Conservation (phyloP, 2,888 invertebrate genomes). For the Drosophila setosimentum region DNA sequence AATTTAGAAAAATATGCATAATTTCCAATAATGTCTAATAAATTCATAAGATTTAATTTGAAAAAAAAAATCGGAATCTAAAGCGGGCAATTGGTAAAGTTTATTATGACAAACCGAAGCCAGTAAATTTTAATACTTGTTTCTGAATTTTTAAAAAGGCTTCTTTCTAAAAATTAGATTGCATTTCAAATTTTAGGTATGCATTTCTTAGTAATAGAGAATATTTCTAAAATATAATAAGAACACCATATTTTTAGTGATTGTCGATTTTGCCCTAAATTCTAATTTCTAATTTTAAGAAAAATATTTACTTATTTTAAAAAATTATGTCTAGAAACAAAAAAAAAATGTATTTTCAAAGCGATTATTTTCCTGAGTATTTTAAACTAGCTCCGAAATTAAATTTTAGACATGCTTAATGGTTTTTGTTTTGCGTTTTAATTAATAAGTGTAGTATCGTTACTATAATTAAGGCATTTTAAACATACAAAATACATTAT, state of each 20-base stretch:
- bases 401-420: constrained; percentile 5
- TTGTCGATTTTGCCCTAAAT: background rate
- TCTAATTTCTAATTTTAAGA: constrained; percentile 1
- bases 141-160: background rate
- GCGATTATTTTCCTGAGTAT: background rate
- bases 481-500: constrained; percentile 54
- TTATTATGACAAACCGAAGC: no score
- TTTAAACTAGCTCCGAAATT: background rate
- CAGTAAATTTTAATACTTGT: no score
- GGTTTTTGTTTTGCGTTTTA: constrained; percentile 46
- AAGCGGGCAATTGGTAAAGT: no score
- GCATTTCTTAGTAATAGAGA: background rate
- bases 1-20: background rate
- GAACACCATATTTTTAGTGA: background rate
- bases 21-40: background rate
- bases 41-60: background rate
- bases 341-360: background rate
- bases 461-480: constrained; percentile 52
- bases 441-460: constrained; percentile 46
- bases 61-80: background rate
- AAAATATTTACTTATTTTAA: background rate
- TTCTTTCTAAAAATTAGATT: background rate
- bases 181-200: background rate
- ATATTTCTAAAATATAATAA: background rate
- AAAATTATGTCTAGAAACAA: background rate